These are phyloP conservation scores for Drosophila orosa DNA, from an alignment of 1,140 invertebrate genomes.

Conservation along the genomic window DNA sequence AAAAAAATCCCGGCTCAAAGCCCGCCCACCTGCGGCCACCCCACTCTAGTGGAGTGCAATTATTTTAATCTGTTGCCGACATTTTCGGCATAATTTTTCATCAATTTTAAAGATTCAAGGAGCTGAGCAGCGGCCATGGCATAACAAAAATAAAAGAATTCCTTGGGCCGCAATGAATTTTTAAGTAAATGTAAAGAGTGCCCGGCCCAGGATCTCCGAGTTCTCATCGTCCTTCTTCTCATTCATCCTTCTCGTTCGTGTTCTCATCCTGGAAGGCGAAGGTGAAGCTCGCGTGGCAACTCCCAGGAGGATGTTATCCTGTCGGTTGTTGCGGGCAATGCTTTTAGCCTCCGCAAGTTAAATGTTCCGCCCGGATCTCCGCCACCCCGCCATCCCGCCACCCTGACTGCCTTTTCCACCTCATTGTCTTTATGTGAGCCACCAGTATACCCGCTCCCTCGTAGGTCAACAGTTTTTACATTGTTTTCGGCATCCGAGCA, in stretches of 20 bases:
- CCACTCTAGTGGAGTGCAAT: constrained; percentile 55
- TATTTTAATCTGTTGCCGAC: constrained; percentile 77
- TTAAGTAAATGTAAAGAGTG: constrained; percentile 77
- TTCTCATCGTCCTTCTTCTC: too few relatives aligned
- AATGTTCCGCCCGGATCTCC: constrained; percentile 44
- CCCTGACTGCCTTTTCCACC: constrained; percentile 26
- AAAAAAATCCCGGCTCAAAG: constrained; percentile 2
- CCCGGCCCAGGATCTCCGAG: constrained; percentile 16
- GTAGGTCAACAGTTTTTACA: constrained; percentile 75
- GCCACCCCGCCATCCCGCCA: constrained; percentile 4
- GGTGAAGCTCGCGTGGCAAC: constrained; percentile 59
- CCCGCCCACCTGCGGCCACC: not conserved
- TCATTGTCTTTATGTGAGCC: constrained; percentile 62
- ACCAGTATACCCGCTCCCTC: constrained; percentile 17
- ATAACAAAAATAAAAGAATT: constrained; percentile 74
- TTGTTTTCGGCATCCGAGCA: constrained; percentile 68
- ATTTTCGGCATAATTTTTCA: constrained; percentile 79
- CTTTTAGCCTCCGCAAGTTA: constrained; percentile 72
- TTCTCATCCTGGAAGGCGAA: constrained; percentile 6
- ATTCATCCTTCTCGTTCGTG: not conserved
- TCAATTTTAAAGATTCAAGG: constrained; percentile 54
- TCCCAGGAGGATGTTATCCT: constrained; percentile 65
- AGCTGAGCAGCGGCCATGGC: constrained; percentile 19
- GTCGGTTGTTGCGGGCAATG: constrained; percentile 56
- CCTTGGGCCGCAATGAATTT: constrained; percentile 76